A percentile compares a stretch with the other conserved stretches of the same genome.
Conservation (phyloP, 2,113 vertebrate genomes). For the Anarrhichthys ocellatus region DNA sequence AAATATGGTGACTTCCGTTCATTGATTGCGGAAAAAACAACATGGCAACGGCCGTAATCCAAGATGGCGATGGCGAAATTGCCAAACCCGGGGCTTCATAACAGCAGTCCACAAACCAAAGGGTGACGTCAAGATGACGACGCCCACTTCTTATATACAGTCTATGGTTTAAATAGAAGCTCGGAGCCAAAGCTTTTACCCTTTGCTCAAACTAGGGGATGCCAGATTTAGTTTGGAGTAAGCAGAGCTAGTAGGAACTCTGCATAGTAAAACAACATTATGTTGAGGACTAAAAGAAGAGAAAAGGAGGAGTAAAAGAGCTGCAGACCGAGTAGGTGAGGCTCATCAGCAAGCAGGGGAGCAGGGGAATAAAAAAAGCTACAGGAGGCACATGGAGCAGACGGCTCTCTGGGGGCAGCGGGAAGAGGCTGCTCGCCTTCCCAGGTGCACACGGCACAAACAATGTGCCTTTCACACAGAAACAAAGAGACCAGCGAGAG, state of each 20-base stretch:
- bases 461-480: constrained; percentile 57
- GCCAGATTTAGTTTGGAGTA: neutral
- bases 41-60: too few relatives aligned
- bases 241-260: neutral
- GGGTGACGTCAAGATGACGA: too few relatives aligned
- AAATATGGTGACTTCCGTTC: too few relatives aligned
- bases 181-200: neutral
- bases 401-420: constrained; percentile 22
- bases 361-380: constrained; percentile 16
- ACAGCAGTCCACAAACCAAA: too few relatives aligned
- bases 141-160: too few relatives aligned
- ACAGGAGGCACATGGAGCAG: constrained; percentile 5
- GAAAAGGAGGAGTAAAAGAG: neutral
- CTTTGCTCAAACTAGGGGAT: neutral
- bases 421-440: constrained; percentile 15
- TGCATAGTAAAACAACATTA: neutral
- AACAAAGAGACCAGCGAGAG: constrained; percentile 38
- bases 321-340: constrained; percentile 1
- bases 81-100: too few relatives aligned
- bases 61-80: too few relatives aligned
- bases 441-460: constrained; percentile 53
- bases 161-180: neutral
- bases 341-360: constrained; percentile 22
- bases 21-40: too few relatives aligned
- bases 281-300: neutral